These are phyloP conservation scores for Melanargia galathea DNA, from an alignment of 2,888 invertebrate genomes.

Conservation along the genomic window DNA sequence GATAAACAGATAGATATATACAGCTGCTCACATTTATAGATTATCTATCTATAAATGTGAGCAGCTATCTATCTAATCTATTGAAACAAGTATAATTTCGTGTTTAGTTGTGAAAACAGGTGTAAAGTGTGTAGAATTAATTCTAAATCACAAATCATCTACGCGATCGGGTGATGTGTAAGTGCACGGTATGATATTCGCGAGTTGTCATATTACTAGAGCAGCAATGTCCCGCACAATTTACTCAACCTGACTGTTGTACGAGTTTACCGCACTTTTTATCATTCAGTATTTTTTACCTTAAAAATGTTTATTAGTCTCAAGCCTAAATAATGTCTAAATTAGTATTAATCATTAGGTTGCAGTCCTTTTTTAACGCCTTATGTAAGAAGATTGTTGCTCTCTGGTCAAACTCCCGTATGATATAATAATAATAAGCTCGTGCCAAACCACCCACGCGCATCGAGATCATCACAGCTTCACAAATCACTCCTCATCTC, in stretches of 20 bases:
- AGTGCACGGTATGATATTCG: slow-evolving; percentile 19
- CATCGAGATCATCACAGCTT: slow-evolving; percentile 47
- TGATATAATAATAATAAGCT: slow-evolving; percentile 33
- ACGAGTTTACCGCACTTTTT: not conserved
- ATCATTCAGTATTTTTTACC: not conserved
- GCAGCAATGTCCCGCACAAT: not conserved
- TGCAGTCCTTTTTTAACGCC: too few relatives aligned
- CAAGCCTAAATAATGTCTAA: too few relatives aligned
- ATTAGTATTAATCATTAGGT: too few relatives aligned
- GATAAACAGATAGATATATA: too few relatives aligned
- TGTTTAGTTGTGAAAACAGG: not conserved
- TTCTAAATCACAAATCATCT: slow-evolving; percentile 7
- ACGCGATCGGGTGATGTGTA: slow-evolving; percentile 5
- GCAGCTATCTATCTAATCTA: too few relatives aligned
- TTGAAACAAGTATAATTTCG: not conserved
- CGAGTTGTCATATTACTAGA: not conserved
- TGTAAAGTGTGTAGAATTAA: not conserved
- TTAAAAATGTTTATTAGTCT: too few relatives aligned
- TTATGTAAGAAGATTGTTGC: not conserved
- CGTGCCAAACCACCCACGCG: slow-evolving; percentile 50
- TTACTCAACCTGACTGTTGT: not conserved
- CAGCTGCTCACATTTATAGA: not conserved
- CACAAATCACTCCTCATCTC: slow-evolving; percentile 42
- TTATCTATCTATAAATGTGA: too few relatives aligned
- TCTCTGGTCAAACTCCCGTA: not conserved